Evolutionary conservation across 2,797 vertebrate species (phyloP).

Genomic region (Morelia viridis): DNA sequence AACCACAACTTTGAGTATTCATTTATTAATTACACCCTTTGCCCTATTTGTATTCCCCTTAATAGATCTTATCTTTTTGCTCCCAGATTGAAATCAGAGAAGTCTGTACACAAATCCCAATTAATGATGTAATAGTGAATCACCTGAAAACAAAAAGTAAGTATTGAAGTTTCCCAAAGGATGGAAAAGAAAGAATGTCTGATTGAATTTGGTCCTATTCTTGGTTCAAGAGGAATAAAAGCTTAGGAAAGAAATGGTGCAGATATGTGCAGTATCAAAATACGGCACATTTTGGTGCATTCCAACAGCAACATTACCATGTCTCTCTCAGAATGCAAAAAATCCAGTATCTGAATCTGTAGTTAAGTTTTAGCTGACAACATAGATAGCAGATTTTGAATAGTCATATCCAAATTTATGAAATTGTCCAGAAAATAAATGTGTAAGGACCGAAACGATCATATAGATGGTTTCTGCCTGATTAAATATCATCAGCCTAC

Average conservation of each 20-base stretch:
- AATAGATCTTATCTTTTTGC: neutral
- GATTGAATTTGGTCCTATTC: neutral
- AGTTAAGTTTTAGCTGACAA: neutral
- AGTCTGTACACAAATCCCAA: neutral
- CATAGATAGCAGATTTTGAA: neutral
- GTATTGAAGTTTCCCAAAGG: neutral
- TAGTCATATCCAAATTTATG: neutral
- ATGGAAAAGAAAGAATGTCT: neutral
- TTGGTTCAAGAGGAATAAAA: neutral
- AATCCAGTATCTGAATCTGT: neutral
- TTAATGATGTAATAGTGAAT: neutral
- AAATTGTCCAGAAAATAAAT: neutral
- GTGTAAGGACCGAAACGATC: neutral
- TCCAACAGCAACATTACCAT: neutral
- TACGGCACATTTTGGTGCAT: neutral
- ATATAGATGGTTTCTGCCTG: neutral
- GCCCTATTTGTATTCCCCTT: neutral
- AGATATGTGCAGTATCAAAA: neutral
- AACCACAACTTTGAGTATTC: neutral
- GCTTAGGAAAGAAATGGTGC: neutral
- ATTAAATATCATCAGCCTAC: neutral
- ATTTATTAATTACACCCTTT: neutral
- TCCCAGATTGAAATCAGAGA: neutral
- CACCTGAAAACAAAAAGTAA: neutral
- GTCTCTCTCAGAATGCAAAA: neutral